phyloP scores from a whole-genome alignment of 2,113 vertebrate species.

The Parotia lawesii region DNA sequence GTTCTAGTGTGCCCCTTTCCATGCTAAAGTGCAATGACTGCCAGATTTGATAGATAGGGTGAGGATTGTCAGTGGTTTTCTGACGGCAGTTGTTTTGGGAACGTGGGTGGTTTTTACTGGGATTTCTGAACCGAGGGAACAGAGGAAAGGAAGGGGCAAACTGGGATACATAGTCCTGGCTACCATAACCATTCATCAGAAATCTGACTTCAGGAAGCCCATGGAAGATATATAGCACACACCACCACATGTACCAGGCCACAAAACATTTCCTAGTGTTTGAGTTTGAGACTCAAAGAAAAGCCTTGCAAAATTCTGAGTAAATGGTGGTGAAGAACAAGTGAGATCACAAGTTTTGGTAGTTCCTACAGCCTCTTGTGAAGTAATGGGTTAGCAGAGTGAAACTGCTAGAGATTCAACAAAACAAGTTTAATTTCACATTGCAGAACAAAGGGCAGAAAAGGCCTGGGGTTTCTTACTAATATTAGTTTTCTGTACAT shows the following conservation, averaged over 20 bases:
- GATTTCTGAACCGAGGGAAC: not conserved
- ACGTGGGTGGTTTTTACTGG: not conserved
- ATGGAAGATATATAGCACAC: rapidly evolving
- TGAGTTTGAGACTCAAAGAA: not conserved
- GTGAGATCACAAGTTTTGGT: not conserved
- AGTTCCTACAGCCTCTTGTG: not conserved
- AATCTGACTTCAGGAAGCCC: not conserved
- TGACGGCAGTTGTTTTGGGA: rapidly evolving
- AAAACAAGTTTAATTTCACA: not conserved
- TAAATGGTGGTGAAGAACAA: not conserved
- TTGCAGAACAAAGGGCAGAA: not conserved
- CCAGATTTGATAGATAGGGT: not conserved
- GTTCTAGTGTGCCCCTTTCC: not conserved
- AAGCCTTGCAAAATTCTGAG: not conserved
- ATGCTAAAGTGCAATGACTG: not conserved
- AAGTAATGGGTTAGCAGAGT: not conserved
- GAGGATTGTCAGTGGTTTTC: not conserved
- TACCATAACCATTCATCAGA: not conserved
- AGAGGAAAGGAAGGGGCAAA: not conserved
- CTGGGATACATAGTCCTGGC: not conserved
- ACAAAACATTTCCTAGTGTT: not conserved
- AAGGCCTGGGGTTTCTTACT: not conserved
- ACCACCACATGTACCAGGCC: not conserved
- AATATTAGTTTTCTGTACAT: not conserved
- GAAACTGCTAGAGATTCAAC: not conserved